Percentiles rank a stretch among this genome's conserved stretches.
Conservation (phyloP, 1,140 invertebrate genomes). For the Drosophila ironensis region DNA sequence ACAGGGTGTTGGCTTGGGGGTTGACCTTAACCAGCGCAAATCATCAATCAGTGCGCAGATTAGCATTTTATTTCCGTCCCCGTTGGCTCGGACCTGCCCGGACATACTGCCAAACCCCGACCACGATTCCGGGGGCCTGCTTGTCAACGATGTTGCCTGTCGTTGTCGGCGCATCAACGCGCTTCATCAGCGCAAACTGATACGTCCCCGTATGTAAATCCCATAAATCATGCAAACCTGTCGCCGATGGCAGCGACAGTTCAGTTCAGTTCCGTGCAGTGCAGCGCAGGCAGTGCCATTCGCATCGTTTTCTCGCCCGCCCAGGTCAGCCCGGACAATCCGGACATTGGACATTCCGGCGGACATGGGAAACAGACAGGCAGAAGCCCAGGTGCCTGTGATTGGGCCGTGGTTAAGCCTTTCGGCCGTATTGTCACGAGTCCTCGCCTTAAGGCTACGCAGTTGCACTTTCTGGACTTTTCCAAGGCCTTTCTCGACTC, state of each 20-base stretch:
- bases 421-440: slow-evolving; percentile 6
- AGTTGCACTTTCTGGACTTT: background rate
- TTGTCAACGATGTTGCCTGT: slow-evolving; percentile 44
- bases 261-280: slow-evolving; percentile 11
- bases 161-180: slow-evolving; percentile 70
- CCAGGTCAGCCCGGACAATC: slow-evolving; percentile 24
- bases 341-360: no score
- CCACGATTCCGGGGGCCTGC: background rate
- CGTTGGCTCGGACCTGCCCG: slow-evolving; percentile 31
- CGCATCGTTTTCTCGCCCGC: no score
- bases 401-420: slow-evolving; percentile 49
- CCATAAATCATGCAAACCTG: slow-evolving; percentile 80
- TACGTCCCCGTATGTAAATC: slow-evolving; percentile 80
- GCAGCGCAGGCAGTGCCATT: background rate
- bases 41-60: slow-evolving; percentile 78
- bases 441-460: slow-evolving; percentile 5
- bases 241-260: slow-evolving; percentile 65
- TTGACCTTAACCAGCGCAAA: slow-evolving; percentile 41
- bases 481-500: background rate
- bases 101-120: background rate
- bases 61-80: slow-evolving; percentile 56
- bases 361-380: slow-evolving; percentile 34
- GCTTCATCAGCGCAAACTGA: slow-evolving; percentile 72
- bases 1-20: background rate
- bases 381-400: background rate